Conservation (phyloP, 2,797 vertebrate species). For the Antrozous pallidus region DNA sequence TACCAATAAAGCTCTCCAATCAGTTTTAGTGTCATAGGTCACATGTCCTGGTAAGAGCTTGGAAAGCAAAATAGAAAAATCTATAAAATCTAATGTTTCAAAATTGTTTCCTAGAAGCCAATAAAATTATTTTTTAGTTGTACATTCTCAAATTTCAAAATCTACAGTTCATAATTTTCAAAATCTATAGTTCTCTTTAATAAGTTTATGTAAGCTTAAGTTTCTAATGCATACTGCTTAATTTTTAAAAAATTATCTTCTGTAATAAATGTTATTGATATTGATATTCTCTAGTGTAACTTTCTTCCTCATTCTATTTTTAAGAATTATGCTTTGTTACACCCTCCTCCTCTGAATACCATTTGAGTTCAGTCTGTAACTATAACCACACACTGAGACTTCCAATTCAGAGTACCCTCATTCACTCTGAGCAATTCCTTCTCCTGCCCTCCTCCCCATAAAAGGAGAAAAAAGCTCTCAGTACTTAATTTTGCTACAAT, state of each 20-base stretch:
- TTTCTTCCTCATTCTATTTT: not conserved
- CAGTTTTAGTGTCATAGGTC: not conserved
- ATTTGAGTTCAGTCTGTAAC: not conserved
- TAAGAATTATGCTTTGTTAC: not conserved
- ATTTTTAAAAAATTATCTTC: not conserved
- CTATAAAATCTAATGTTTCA: conserved; percentile 49
- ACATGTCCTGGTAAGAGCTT: not conserved
- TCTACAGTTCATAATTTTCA: conserved; percentile 26
- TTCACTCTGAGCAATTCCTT: not conserved
- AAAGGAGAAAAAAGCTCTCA: not conserved
- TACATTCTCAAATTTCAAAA: conserved; percentile 41
- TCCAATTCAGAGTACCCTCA: not conserved
- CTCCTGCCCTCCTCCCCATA: not conserved
- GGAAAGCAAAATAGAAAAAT: conserved; percentile 33
- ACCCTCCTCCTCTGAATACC: not conserved
- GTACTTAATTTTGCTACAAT: not conserved
- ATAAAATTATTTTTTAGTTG: conserved; percentile 34
- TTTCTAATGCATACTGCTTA: conserved; percentile 28
- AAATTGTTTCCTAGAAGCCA: conserved; percentile 26
- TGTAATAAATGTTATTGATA: not conserved
- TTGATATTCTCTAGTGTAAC: not conserved
- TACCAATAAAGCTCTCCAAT: not conserved
- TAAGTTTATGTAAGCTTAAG: conserved; percentile 16
- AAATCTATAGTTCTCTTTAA: conserved; percentile 44
- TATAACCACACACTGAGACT: not conserved